Conservation (phyloP, 2,113 vertebrate species). For the Numenius arquata region DNA sequence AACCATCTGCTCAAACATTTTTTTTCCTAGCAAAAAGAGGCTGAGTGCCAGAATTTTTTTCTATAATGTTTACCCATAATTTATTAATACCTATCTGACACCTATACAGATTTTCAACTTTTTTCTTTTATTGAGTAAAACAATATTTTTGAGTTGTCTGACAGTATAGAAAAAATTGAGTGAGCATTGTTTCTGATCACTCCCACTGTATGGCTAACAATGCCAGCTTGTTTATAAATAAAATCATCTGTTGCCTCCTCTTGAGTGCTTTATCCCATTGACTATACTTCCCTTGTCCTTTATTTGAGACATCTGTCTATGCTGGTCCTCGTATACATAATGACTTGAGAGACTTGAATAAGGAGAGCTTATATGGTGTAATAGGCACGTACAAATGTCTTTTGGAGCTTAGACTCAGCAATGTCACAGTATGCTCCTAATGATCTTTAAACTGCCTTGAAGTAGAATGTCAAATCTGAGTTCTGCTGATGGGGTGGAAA, state of each 20-base stretch:
- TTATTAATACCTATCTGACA: constrained; percentile 33
- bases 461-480: neutral
- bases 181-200: neutral
- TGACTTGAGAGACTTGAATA: neutral
- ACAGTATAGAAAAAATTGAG: neutral
- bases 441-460: neutral
- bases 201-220: neutral
- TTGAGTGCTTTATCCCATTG: neutral
- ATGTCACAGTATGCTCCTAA: constrained; percentile 14
- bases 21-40: neutral
- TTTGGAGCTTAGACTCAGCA: neutral
- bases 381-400: neutral
- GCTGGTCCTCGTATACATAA: neutral
- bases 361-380: neutral
- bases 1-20: constrained; percentile 45
- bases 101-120: neutral
- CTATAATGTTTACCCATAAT: neutral
- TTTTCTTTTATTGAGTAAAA: neutral
- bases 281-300: neutral
- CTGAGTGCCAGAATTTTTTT: neutral
- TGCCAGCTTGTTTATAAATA: constrained; percentile 17
- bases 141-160: neutral
- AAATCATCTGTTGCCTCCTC: constrained; percentile 23
- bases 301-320: neutral
- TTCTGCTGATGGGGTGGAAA: neutral